Conservation (phyloP, 2,113 vertebrate species). For the Paradoxurus hermaphroditus region DNA sequence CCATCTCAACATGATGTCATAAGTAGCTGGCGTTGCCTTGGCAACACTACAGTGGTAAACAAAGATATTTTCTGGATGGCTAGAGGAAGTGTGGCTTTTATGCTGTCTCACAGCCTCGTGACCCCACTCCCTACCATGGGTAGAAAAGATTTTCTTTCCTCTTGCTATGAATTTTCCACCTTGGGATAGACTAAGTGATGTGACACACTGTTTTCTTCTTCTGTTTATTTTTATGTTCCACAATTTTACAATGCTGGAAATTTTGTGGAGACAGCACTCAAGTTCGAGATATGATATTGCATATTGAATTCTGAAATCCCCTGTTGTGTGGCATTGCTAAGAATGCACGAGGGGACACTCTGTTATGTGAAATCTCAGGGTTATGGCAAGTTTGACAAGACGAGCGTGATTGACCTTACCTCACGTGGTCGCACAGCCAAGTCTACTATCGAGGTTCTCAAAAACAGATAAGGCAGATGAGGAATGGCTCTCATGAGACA, state of each 20-base stretch:
- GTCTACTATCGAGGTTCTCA: not conserved
- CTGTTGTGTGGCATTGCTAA: conserved; percentile 1
- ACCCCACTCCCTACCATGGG: not conserved
- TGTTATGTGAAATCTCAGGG: not conserved
- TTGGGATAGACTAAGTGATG: not conserved
- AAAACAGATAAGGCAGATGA: conserved; percentile 29
- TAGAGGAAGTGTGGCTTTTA: conserved; percentile 57
- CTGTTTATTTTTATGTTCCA: conserved; percentile 11
- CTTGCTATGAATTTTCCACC: conserved; percentile 4
- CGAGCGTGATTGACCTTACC: conserved; percentile 4
- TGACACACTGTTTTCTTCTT: not conserved
- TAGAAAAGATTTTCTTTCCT: not conserved
- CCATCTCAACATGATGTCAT: conserved; percentile 26
- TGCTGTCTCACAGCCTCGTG: not conserved
- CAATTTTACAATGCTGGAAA: conserved; percentile 23
- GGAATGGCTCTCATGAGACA: conserved; percentile 25
- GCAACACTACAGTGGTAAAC: conserved; percentile 65
- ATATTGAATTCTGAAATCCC: conserved; percentile 1
- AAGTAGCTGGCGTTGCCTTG: conserved; percentile 62
- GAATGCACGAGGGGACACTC: not conserved
- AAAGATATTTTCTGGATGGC: conserved; percentile 67
- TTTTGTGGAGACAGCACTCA: conserved; percentile 14
- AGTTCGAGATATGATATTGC: conserved; percentile 2
- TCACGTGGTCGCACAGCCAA: not conserved
- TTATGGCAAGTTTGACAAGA: conserved; percentile 43